phyloP scores from a whole-genome alignment of 2,888 invertebrate species.

The Sphinx pinastri region DNA sequence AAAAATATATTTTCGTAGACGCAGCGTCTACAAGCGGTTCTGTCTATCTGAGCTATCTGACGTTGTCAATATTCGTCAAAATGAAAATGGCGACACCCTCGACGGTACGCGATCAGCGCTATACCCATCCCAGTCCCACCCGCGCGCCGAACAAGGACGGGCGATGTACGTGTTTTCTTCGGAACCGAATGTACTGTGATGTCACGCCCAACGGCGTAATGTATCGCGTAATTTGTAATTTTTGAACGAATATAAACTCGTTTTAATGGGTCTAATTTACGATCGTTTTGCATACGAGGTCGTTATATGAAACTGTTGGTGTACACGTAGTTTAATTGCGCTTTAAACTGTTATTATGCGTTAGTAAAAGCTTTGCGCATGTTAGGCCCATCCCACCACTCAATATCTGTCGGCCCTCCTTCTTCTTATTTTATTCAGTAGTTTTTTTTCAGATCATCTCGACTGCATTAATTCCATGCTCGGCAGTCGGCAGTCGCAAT shows the following conservation, averaged over 20 bases:
- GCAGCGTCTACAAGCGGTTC: slow-evolving; percentile 80
- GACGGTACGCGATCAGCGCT: slow-evolving; percentile 81
- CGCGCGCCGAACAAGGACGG: slow-evolving; percentile 55
- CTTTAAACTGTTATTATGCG: slow-evolving; percentile 58
- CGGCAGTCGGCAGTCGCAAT: slow-evolving; percentile 70
- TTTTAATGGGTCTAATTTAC: slow-evolving; percentile 80
- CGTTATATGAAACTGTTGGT: slow-evolving; percentile 72
- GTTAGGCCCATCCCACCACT: slow-evolving; percentile 82
- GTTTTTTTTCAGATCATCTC: slow-evolving; percentile 69
- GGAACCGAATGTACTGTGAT: slow-evolving; percentile 81
- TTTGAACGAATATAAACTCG: slow-evolving; percentile 77
- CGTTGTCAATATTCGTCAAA: slow-evolving; percentile 90
- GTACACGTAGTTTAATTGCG: slow-evolving; percentile 68
- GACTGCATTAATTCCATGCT: slow-evolving; percentile 72
- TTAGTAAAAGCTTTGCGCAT: slow-evolving; percentile 79
- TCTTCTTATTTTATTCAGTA: slow-evolving; percentile 80
- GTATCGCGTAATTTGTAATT: slow-evolving; percentile 82
- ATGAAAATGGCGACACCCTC: slow-evolving; percentile 89
- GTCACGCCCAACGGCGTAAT: slow-evolving; percentile 84
- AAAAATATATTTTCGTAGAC: slow-evolving; percentile 79
- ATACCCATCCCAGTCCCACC: slow-evolving; percentile 53
- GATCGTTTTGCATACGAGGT: slow-evolving; percentile 71
- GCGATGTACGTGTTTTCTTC: slow-evolving; percentile 73
- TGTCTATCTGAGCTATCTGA: slow-evolving; percentile 76
- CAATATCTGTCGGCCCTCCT: slow-evolving; percentile 84